Conservation (phyloP, 2,113 vertebrate species). For the Apeltes quadracus region DNA sequence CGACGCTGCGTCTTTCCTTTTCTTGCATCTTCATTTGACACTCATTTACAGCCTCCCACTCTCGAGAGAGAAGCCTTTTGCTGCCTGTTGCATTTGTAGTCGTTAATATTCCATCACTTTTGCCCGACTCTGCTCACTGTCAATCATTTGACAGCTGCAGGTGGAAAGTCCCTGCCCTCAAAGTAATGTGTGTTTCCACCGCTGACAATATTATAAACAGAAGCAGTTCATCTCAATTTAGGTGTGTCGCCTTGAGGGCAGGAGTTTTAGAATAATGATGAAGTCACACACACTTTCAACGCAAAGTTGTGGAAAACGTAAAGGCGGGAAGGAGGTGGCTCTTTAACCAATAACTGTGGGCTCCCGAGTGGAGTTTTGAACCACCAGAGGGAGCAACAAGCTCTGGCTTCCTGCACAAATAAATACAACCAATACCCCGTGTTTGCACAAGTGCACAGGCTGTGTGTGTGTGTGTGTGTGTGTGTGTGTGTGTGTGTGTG, state of each 20-base stretch:
- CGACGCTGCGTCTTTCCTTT: background rate
- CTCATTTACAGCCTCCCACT: background rate
- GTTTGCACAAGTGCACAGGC: background rate
- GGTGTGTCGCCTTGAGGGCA: conserved; percentile 1
- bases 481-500: too few species aligned
- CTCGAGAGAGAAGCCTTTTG: conserved; percentile 5
- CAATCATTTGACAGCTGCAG: conserved; percentile 29
- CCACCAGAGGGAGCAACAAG: conserved; percentile 53
- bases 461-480: background rate
- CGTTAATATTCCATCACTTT: conserved; percentile 27
- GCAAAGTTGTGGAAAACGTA: background rate
- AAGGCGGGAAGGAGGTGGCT: background rate
- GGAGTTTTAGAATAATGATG: background rate
- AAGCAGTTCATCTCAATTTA: background rate
- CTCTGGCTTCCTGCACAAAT: conserved; percentile 4
- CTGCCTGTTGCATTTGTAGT: background rate
- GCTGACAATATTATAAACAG: background rate
- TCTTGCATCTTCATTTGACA: background rate
- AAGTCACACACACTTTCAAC: background rate
- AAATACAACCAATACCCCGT: conserved; percentile 7
- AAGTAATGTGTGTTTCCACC: background rate
- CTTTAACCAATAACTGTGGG: background rate
- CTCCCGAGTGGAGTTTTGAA: conserved; percentile 1
- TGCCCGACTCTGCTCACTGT: conserved; percentile 35
- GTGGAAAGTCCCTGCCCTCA: conserved; percentile 23